Base-by-base conservation (phyloP, 92 coral and sea anemone genomes). In the Umimayanthus chanpuru region DNA sequence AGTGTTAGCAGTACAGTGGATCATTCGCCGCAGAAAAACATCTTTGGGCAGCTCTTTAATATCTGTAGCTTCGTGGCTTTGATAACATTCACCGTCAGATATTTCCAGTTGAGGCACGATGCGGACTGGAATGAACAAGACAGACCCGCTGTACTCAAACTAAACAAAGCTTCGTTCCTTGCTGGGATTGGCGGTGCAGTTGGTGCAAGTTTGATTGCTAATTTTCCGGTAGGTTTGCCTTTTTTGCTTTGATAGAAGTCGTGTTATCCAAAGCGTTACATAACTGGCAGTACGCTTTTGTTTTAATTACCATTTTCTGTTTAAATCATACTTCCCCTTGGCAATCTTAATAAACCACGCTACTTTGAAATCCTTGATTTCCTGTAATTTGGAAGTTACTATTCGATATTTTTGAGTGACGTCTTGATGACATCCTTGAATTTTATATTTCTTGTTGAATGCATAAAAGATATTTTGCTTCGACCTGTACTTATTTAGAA, bases 81-180 rank as follows among this genome's bases (percentile, higher is more conserved):
- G 70, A 39, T 94, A 12, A 90, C 92, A 11, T 80, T 94, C 21
- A 92, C 92, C 72, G 94, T 97, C 21, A 85, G 99, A 10, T 96
- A 85, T 68, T 88, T 97, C 9, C 99, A 97, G 87, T 84, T 97
- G 43, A 91, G 91, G 77, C 97, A 94, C 29, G 99, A 97, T 81
- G 97, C 94, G 0, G 99, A 93, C 55, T 92, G 94, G 94, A 91
- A 94, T 58, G 96, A 94, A 41, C 95, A 83, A n/a, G 94, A 94
- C 85, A 85, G 94, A n/a, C 88, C 91, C 55, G 68, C 76, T 28
- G 81, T 97, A 28, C 76, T 91, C 10, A 93, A 75, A 50, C 92
- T 94, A 25, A 97, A 97, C 90, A 91, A 89, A 53, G 89, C 85
- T 12, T 91, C 95, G 32, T 44, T 95, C 80, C 74, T 83, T 23